Evolutionary conservation across 2,888 invertebrate species (phyloP), one percentile per base, ranked within the genome.

Genomic region (Ferdinandea cuprea): DNA sequence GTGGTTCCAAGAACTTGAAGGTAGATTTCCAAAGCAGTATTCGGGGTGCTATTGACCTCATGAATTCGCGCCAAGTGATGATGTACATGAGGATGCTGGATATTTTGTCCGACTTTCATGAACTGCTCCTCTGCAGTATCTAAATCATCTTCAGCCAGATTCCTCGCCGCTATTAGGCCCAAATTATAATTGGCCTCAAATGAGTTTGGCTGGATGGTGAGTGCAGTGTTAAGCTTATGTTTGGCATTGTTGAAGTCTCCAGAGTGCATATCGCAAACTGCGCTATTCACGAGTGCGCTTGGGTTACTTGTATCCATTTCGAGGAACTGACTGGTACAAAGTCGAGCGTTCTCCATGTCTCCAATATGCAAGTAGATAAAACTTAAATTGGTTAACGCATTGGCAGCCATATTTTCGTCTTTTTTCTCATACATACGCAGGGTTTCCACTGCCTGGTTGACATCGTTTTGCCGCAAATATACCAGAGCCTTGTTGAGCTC

Each of bases 401-500:
- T 95, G 85, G 95, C 95, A 2, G 96, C 95, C 71, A 96, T 95
- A 89, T 96, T 95, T 15, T 94, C 94, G 65, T 96, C 96, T 86
- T 96, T 95, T 88, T 96, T 96, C 89, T 97, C 96, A 88, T 97
- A 97, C 80, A 95, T 94, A 89, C 96, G 96, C 63, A 98, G 91
- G 0, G 96, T 96, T 85, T 96, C 96, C 61, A 96, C 94, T 0
- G 97, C 97, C 90, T 95, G 92, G 58, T 92, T 92, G 63, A 97
- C 93, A 88, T 97, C 95, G 83, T 95, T 94, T 89, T 96, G 95
- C 78, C 96, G 95, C 58, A 97, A 91, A 89, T 94, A 96, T 89
- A 96, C 96, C 84, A 97, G 94, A 0, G 97, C 97, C 90, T 97
- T 97, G 90, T 96, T 97, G 85, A 98, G 95, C 91, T 98, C 98